These are phyloP conservation scores for Lycorma delicatula DNA, from an alignment of 1,140 invertebrate species.

Conservation along the genomic window DNA sequence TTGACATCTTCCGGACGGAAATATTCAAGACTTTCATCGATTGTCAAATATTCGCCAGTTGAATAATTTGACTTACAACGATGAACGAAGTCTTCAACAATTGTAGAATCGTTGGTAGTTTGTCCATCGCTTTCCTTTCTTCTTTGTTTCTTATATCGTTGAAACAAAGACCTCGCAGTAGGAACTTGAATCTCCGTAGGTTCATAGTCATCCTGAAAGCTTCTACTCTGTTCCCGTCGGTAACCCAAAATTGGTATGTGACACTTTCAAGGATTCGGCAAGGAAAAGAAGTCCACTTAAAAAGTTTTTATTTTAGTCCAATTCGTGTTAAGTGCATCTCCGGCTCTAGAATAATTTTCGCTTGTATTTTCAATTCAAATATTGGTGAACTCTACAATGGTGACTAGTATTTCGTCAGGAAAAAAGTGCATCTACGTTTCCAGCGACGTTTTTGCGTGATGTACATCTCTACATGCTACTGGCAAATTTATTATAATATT, in stretches of 20 bases:
- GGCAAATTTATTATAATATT: neutral
- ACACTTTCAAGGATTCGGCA: neutral
- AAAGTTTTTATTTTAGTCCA: neutral
- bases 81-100: neutral
- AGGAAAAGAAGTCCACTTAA: neutral
- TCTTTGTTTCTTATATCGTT: neutral
- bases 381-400: neutral
- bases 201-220: neutral
- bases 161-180: neutral
- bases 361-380: neutral
- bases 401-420: neutral
- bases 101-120: neutral
- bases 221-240: neutral
- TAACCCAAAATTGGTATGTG: constrained; percentile 1
- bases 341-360: neutral
- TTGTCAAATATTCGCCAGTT: constrained; percentile 23
- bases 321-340: neutral
- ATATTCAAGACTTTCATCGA: constrained; percentile 36
- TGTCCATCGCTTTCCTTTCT: neutral
- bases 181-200: neutral
- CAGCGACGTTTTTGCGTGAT: neutral
- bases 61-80: neutral
- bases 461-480: neutral
- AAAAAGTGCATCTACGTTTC: neutral
- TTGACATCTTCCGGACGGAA: constrained; percentile 35